phyloP scores from a whole-genome alignment of 2,113 vertebrate genomes.

The Pluvianellus socialis region DNA sequence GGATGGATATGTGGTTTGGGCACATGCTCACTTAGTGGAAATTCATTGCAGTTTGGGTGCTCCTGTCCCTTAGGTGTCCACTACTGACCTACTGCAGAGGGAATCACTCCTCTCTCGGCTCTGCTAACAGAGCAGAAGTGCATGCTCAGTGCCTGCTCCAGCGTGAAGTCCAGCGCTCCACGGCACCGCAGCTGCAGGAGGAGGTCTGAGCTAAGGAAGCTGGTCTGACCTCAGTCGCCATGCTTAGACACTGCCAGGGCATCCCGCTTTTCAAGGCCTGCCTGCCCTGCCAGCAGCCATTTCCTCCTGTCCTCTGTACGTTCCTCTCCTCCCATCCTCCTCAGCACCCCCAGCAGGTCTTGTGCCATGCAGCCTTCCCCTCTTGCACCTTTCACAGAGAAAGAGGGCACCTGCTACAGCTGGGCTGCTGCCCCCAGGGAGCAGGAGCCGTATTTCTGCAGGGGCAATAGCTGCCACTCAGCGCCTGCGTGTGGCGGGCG shows the following conservation, averaged over 20 bases:
- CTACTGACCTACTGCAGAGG: neutral
- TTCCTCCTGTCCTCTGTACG: neutral
- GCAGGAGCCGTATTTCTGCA: neutral
- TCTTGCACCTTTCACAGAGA: neutral
- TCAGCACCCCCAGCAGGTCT: neutral
- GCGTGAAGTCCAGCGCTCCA: neutral
- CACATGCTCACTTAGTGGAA: neutral
- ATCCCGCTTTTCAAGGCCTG: neutral
- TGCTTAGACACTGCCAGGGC: neutral
- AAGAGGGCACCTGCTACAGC: neutral
- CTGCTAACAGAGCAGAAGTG: neutral
- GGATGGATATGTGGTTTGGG: neutral
- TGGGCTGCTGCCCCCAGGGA: neutral
- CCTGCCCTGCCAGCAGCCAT: neutral
- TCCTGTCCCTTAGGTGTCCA: neutral
- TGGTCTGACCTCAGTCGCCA: fast-evolving
- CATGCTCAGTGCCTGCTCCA: neutral
- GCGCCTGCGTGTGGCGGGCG: neutral
- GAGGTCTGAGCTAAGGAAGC: neutral
- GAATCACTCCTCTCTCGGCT: neutral
- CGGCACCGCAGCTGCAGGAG: neutral
- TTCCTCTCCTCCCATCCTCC: neutral
- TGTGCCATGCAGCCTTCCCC: fast-evolving
- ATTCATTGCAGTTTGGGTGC: fast-evolving
- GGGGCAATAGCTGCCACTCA: neutral